These are phyloP conservation scores for Callosobruchus maculatus DNA, from an alignment of 2,888 invertebrate genomes.

Conservation along the genomic window DNA sequence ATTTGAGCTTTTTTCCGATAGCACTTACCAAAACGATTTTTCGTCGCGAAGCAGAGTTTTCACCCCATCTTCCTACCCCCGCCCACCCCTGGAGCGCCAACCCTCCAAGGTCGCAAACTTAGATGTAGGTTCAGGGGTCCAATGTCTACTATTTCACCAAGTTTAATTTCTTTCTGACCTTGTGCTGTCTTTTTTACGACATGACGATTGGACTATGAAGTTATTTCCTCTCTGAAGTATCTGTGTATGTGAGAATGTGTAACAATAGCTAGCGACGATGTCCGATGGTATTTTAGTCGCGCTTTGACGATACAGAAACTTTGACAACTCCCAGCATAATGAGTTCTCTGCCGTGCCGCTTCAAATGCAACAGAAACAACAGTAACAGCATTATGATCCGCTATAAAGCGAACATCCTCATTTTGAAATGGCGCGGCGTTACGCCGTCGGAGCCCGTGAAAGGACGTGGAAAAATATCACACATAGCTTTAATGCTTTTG, in stretches of 20 bases:
- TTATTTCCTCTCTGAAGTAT: background rate
- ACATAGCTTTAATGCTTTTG: background rate
- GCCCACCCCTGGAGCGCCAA: no score
- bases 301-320: background rate
- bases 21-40: no score
- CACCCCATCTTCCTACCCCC: no score
- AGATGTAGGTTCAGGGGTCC: no score
- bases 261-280: background rate
- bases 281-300: background rate
- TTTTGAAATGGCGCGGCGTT: background rate
- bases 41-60: no score
- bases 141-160: no score
- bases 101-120: no score
- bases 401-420: background rate
- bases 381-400: background rate
- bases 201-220: no score
- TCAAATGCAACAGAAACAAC: background rate
- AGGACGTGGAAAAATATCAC: background rate
- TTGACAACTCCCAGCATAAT: background rate
- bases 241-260: background rate
- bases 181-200: no score
- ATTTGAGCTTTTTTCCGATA: no score
- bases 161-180: no score
- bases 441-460: background rate
- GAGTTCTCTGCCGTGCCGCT: background rate